A percentile compares a stretch with the other conserved stretches of the same genome.
These are phyloP conservation scores for Gastrophysa polygoni DNA, from an alignment of 2,888 invertebrate genomes.

Conservation along the genomic window DNA sequence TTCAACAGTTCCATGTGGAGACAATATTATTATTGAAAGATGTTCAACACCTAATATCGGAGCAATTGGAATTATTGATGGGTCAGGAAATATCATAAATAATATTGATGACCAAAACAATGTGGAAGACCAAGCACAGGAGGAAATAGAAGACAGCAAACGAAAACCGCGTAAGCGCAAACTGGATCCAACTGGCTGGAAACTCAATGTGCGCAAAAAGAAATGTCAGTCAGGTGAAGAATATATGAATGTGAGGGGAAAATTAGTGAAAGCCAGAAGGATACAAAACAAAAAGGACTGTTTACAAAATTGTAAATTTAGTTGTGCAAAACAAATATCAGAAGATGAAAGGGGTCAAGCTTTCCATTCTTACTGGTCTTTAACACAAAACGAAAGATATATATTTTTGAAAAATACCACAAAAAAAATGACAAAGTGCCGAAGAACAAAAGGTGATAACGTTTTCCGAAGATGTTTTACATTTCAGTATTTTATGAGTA, in stretches of 20 bases:
- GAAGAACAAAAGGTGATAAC: slow-evolving; percentile 9
- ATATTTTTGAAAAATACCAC: slow-evolving; percentile 13
- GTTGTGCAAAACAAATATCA: slow-evolving; percentile 14
- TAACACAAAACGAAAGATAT: slow-evolving; percentile 23
- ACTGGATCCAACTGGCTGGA: slow-evolving; percentile 2
- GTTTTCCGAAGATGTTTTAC: slow-evolving; percentile 7
- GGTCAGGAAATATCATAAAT: slow-evolving; percentile 9
- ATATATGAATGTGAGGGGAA: slow-evolving; percentile 15
- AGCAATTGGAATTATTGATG: slow-evolving; percentile 14
- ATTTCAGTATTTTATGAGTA: slow-evolving; percentile 13
- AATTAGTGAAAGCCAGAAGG: slow-evolving; percentile 13
- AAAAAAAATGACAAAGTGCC: slow-evolving; percentile 12
- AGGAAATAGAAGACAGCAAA: background rate
- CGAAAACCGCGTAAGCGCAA: slow-evolving; percentile 11
- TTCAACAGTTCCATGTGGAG: background rate
- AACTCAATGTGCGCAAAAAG: slow-evolving; percentile 14
- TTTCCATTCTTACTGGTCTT: slow-evolving; percentile 16
- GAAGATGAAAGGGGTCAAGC: background rate
- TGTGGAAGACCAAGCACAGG: slow-evolving; percentile 5
- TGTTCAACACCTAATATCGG: background rate
- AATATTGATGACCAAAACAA: slow-evolving; percentile 2
- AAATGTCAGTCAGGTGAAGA: slow-evolving; percentile 15
- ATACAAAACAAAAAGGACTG: slow-evolving; percentile 19
- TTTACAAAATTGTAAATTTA: slow-evolving; percentile 19
- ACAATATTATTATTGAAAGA: background rate